Base-by-base conservation (phyloP, 2,888 invertebrate genomes). In the Drosophila mimetica region DNA sequence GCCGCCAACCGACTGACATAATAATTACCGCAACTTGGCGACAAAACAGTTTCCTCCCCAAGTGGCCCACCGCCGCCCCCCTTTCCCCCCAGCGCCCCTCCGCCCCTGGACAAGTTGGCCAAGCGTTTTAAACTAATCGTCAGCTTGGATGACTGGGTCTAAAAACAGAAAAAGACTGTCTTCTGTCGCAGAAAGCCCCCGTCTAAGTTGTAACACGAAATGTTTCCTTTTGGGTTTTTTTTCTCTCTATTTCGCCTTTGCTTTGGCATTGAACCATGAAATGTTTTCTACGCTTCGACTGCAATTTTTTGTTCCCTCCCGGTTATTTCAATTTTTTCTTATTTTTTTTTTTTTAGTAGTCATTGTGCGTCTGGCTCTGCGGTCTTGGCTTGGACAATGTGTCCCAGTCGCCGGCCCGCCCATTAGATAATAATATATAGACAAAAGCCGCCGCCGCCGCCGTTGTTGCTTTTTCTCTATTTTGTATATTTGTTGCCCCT, bases 231-330 rank as follows among this genome's bases (percentile, higher is more conserved):
- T 28, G 14, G 44, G 44, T 20, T 28, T 30, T 32, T 25, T 16
- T 11, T n/a, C n/a, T n/a, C 11, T 51, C 11, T 36, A 41, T 36
- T 34, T 28, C 32, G 59, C 32, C 4, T 32, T 51, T 53, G 34
- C 47, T 42, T 67, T 80, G 80, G 80, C 85, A 86, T 86, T 84
- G 87, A 81, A 81, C 87, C 81, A 86, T 86, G 76, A 78, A 86
- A 86, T 78, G 53, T 64, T 74, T 72, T 72, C 48, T 42, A 66
- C 66, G 67, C 63, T 63, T 34, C 66, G 34, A 41, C 51, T 73
- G 67, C 52, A 70, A 53, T 60, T 71, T 71, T 72, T 18, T 18
- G 25, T 44, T 50, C 44, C 57, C 51, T 55, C 37, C 63, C 48
- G 50, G 37, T 73, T 55, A 39, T 50, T 25, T 41, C 20, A 16